Percentiles rank a stretch among this genome's conserved stretches.
phyloP scores from a whole-genome alignment of 2,113 vertebrate species.

The Rhea americana region DNA sequence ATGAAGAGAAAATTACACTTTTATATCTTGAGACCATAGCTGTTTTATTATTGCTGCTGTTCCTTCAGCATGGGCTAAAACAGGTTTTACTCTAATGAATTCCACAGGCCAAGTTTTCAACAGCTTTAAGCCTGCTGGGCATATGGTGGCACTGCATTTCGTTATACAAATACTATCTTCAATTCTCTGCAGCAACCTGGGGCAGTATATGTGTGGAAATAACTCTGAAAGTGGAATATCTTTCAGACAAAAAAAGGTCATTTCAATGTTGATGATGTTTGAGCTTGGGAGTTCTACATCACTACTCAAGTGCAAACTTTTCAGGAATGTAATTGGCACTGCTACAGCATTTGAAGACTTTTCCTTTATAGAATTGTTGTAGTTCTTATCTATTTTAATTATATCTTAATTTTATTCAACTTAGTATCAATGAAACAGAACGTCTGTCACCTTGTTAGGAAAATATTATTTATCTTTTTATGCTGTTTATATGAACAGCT shows the following conservation, averaged over 20 bases:
- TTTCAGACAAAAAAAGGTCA: constrained; percentile 41
- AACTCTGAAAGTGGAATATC: constrained; percentile 18
- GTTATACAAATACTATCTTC: constrained; percentile 26
- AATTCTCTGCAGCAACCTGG: constrained; percentile 42
- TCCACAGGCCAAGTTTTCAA: constrained; percentile 60
- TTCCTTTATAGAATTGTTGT: background rate
- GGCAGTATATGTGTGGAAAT: constrained; percentile 37
- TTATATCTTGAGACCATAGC: constrained; percentile 45
- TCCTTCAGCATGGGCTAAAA: constrained; percentile 51
- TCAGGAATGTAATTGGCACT: background rate
- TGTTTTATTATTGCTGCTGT: constrained; percentile 56
- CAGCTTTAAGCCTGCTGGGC: constrained; percentile 55
- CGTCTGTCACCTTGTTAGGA: background rate
- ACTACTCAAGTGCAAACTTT: background rate
- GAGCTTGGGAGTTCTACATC: background rate
- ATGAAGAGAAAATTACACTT: constrained; percentile 61
- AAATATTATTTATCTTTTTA: background rate
- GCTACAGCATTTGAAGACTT: background rate
- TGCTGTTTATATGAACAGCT: background rate
- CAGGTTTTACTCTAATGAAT: constrained; percentile 61
- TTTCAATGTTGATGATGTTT: constrained; percentile 36
- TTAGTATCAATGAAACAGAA: background rate
- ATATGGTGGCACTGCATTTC: constrained; percentile 31
- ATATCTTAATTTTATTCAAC: background rate
- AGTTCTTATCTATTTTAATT: background rate